These are phyloP conservation scores for Melanogrammus aeglefinus DNA, from an alignment of 2,797 vertebrate genomes.

Conservation along the genomic window DNA sequence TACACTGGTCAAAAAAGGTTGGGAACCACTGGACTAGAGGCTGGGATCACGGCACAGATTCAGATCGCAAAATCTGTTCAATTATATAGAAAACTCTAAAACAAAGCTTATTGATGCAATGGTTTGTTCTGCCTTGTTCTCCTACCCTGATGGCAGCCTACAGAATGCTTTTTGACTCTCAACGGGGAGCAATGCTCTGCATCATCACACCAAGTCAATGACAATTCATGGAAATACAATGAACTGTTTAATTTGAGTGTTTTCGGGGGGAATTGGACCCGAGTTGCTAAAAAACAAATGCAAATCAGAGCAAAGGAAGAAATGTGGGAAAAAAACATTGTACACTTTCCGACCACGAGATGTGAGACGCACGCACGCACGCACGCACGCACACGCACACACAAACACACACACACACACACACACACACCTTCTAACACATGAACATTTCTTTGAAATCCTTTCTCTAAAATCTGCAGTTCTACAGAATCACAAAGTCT, in stretches of 20 bases:
- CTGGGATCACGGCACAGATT: no score
- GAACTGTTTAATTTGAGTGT: neutral
- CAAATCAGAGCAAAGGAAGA: neutral
- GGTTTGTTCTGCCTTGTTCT: neutral
- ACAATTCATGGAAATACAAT: neutral
- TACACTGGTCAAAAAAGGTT: no score
- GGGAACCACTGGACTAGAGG: no score
- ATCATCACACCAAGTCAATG: neutral
- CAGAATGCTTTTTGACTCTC: neutral
- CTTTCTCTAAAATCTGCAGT: neutral
- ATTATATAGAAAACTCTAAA: no score
- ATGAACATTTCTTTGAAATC: neutral
- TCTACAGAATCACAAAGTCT: neutral
- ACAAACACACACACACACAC: no score
- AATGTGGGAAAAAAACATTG: no score
- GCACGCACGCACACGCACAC: no score
- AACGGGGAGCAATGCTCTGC: neutral
- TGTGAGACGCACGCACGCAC: no score
- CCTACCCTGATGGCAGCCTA: no score
- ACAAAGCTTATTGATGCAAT: neutral
- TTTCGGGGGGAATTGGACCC: neutral
- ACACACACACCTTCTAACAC: no score
- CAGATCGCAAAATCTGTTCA: no score
- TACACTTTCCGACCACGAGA: no score
- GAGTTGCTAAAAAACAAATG: neutral